Evolutionary conservation across 2,113 vertebrate species (phyloP).

Genomic region (Ceyx cyanopectus): DNA sequence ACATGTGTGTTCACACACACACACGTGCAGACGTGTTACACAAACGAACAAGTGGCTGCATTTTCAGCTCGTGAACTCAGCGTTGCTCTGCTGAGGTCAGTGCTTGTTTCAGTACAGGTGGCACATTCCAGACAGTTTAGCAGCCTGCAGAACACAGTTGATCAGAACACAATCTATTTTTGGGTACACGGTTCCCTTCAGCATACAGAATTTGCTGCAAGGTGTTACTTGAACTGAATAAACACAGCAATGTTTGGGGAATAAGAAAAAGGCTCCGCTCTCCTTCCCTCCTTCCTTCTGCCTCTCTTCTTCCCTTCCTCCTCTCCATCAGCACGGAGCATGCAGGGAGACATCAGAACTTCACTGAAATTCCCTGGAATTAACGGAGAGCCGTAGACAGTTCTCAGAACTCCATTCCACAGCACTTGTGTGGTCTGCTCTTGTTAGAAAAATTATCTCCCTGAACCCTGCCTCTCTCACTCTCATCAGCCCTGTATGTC

Average conservation of each 20-base stretch:
- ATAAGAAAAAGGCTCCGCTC: not conserved
- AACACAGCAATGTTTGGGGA: not conserved
- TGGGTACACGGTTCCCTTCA: not conserved
- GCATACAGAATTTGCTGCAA: not conserved
- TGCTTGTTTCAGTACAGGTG: slow-evolving; percentile 25
- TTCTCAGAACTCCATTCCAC: slow-evolving; percentile 27
- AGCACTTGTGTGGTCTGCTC: slow-evolving; percentile 70
- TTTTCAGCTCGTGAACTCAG: not conserved
- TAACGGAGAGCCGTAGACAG: not conserved
- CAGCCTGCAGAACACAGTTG: not conserved
- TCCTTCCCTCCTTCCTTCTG: not conserved
- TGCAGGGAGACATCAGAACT: not conserved
- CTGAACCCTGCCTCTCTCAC: slow-evolving; percentile 53
- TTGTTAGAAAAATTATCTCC: slow-evolving; percentile 61
- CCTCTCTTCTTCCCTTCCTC: not conserved
- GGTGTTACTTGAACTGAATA: not conserved
- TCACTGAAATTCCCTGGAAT: slow-evolving; percentile 36
- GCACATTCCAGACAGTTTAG: slow-evolving; percentile 1
- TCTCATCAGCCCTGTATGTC: slow-evolving; percentile 68
- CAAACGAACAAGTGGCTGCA: not conserved
- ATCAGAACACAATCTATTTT: slow-evolving; percentile 11
- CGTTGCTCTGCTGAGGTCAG: not conserved
- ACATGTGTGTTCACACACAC: not conserved
- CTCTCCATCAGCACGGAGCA: not conserved
- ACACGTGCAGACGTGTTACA: not conserved